A percentile compares a stretch with the other conserved stretches of the same genome.
Evolutionary conservation across 2,797 vertebrate species (phyloP).

Genomic region (Basileuterus tristriatus): DNA sequence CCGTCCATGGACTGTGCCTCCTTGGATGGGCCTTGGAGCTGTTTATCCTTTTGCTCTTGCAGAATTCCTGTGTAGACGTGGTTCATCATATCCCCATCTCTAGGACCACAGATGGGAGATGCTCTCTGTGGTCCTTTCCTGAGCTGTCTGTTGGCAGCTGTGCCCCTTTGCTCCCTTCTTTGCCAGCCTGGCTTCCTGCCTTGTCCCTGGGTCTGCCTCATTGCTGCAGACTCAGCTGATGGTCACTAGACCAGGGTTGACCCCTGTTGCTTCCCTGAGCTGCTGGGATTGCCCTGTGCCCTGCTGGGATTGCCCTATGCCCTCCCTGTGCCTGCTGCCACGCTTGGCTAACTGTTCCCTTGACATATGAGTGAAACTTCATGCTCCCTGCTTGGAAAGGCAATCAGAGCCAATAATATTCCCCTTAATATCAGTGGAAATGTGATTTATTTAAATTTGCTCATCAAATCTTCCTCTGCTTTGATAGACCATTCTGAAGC

Average conservation of each 20-base stretch:
- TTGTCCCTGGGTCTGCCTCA: background rate
- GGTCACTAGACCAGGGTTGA: background rate
- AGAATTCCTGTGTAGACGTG: background rate
- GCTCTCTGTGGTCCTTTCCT: background rate
- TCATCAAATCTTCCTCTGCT: background rate
- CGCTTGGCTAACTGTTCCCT: fast-evolving
- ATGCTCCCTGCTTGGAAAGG: background rate
- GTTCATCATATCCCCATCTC: background rate
- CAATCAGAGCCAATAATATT: background rate
- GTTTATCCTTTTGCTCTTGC: background rate
- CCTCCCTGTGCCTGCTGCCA: background rate
- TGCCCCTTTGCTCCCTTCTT: background rate
- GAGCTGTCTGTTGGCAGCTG: background rate
- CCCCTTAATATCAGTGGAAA: background rate
- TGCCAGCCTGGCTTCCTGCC: background rate
- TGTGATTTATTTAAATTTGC: background rate
- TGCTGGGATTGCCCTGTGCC: background rate
- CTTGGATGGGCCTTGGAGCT: background rate
- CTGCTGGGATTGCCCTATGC: background rate
- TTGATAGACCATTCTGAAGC: background rate
- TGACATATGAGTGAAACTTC: background rate
- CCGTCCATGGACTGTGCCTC: background rate
- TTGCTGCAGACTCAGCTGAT: background rate
- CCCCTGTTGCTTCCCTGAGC: background rate
- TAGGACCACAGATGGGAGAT: background rate